Evolutionary conservation across 2,797 vertebrate species (phyloP), one percentile per base, ranked within the genome.

Genomic region (Coccyzus lansbergi): DNA sequence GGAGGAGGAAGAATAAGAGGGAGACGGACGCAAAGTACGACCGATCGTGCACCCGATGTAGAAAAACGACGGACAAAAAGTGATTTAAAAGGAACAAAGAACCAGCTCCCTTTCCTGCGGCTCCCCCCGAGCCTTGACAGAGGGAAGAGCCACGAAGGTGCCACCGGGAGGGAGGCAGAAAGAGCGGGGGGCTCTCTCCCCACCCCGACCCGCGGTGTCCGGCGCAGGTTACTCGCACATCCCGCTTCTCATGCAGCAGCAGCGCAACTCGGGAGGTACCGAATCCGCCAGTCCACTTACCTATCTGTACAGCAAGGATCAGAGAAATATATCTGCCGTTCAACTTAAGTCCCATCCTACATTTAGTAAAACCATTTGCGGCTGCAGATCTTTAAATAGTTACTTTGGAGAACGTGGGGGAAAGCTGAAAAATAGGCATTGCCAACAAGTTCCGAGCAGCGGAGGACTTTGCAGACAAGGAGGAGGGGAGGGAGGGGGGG

Each of bases 311-410:
- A 97, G 98, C 99, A 53, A 99, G 98, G 96, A 98, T 97, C 97
- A 99, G 98, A 95, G 98, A 98, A 97, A 99, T 98, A 77, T 98
- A 99, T 98, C 97, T 99, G 98, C 98, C 98, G 98, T 98, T 98
- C 98, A 98, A 98, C 98, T 98, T 98, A 98, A 98, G 98, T 99
- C 99, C 99, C 99, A 99, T 99, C 98, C 98, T 99, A 98, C 97
- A 98, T 98, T 98, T 98, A 98, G 98, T 98, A 98, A 98, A 98
- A 99, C 98, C 99, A 99, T 99, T 98, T 98, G 97, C 98, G 98
- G 98, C 96, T 97, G 98, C 97, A 97, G 97, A 98, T 98, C 97
- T 98, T 98, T 98, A 98, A 98, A 98, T 98, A 98, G 98, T 98
- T 98, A 97, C 97, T 98, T 97, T 97, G 97, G 98, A 97, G 98